phyloP scores from a whole-genome alignment of 1,140 invertebrate species.

The Oedothorax gibbosus region DNA sequence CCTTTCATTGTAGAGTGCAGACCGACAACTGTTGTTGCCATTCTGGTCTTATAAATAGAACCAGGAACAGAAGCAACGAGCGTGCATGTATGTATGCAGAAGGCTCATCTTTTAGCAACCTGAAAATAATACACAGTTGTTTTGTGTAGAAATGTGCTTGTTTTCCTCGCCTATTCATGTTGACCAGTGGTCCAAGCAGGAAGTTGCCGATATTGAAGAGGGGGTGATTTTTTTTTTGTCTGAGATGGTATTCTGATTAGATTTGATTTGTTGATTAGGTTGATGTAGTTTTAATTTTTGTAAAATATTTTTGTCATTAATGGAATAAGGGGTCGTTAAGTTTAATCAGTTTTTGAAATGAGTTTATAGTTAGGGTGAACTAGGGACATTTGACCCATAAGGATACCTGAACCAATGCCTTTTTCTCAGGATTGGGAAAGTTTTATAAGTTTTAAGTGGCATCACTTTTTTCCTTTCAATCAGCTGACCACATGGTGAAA shows the following conservation, averaged over 20 bases:
- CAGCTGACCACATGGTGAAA: too few relatives aligned
- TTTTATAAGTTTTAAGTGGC: too few relatives aligned
- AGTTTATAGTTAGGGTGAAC: too few relatives aligned
- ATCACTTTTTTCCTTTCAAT: too few relatives aligned
- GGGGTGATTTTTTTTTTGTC: neutral
- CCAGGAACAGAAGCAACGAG: conserved; percentile 22
- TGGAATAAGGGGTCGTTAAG: too few relatives aligned
- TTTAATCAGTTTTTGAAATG: too few relatives aligned
- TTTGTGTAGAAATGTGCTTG: neutral
- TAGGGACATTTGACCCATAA: too few relatives aligned
- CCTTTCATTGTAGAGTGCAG: conserved; percentile 2
- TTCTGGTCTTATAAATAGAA: conserved; percentile 32
- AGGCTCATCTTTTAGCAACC: neutral
- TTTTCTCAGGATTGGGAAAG: too few relatives aligned
- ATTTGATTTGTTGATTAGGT: neutral
- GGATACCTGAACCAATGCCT: too few relatives aligned
- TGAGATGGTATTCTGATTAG: neutral
- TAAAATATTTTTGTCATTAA: too few relatives aligned
- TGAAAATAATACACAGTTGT: neutral
- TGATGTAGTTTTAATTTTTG: too few relatives aligned
- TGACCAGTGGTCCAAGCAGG: conserved; percentile 26
- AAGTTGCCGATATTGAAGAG: conserved; percentile 2
- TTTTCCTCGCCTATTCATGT: conserved; percentile 7
- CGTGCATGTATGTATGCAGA: neutral
- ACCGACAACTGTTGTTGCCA: neutral